Percentiles rank a stretch among this genome's conserved stretches.
phyloP scores from a whole-genome alignment of 2,113 vertebrate genomes.

The Corythornis cristatus region DNA sequence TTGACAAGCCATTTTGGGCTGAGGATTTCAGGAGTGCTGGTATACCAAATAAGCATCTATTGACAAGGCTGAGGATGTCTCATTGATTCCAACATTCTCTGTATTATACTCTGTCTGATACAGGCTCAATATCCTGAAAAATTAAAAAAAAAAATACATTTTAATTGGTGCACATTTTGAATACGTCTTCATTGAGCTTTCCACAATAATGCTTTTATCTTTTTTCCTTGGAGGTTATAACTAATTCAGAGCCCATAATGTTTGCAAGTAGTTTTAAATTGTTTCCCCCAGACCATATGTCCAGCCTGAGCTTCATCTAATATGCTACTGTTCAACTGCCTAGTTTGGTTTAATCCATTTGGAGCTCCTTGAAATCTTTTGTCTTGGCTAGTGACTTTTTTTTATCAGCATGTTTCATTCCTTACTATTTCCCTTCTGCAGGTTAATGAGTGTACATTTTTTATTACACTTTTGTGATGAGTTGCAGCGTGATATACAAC shows the following conservation, averaged over 20 bases:
- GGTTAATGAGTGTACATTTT: slow-evolving; percentile 37
- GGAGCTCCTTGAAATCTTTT: background rate
- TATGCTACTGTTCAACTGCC: background rate
- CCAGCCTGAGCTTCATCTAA: background rate
- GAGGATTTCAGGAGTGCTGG: background rate
- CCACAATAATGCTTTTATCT: background rate
- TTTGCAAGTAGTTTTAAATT: slow-evolving; percentile 15
- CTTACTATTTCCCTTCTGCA: background rate
- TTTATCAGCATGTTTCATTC: slow-evolving; percentile 11
- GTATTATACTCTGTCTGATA: background rate
- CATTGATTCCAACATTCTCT: slow-evolving; percentile 20
- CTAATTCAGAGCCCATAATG: background rate
- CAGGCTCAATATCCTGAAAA: background rate
- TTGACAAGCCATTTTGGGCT: slow-evolving; percentile 3
- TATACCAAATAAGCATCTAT: background rate
- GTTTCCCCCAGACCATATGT: background rate
- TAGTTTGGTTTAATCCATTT: background rate
- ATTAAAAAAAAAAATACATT: too few relatives aligned
- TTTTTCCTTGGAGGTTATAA: background rate
- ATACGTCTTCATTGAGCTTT: background rate
- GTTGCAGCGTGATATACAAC: background rate
- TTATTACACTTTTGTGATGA: slow-evolving; percentile 18
- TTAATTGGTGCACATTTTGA: background rate
- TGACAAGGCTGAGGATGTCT: background rate
- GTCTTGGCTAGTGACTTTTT: background rate